A percentile compares a stretch with the other conserved stretches of the same genome.
phyloP scores from a whole-genome alignment of 2,888 invertebrate genomes.

The Congeria kusceri region DNA sequence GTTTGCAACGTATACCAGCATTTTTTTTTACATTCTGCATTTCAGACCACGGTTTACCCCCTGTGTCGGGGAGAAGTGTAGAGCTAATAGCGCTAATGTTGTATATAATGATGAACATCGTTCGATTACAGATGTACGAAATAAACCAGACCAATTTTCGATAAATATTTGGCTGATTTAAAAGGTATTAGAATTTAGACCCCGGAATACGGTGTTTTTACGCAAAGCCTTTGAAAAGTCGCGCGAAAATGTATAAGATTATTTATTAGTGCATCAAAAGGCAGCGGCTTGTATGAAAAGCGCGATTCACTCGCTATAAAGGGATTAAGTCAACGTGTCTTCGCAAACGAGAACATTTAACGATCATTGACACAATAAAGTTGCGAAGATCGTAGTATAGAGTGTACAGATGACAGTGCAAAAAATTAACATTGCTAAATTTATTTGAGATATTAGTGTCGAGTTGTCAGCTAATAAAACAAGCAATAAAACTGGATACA shows the following conservation, averaged over 20 bases:
- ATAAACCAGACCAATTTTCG: slow-evolving; percentile 23
- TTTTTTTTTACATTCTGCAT: slow-evolving; percentile 19
- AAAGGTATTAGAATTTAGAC: slow-evolving; percentile 8
- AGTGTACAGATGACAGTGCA: too few species aligned
- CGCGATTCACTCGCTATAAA: slow-evolving; percentile 31
- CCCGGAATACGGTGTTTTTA: not conserved
- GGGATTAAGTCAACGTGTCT: slow-evolving; percentile 19
- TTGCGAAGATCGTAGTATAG: too few species aligned
- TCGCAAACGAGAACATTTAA: too few species aligned
- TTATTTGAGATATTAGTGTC: too few species aligned
- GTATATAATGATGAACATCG: too few species aligned
- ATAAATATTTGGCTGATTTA: slow-evolving; percentile 29
- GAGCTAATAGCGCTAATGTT: too few species aligned
- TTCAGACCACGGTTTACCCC: slow-evolving; percentile 28
- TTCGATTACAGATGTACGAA: not conserved
- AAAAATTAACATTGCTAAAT: too few species aligned
- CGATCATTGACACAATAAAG: too few species aligned
- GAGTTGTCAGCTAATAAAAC: too few species aligned
- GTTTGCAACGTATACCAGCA: too few species aligned
- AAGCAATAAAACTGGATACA: too few species aligned
- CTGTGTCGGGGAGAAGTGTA: slow-evolving; percentile 3
- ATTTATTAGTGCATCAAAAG: slow-evolving; percentile 29
- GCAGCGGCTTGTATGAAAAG: slow-evolving; percentile 17
- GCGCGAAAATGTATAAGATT: slow-evolving; percentile 25
- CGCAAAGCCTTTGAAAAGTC: slow-evolving; percentile 8